These are phyloP conservation scores for Oncopeltus fasciatus DNA, from an alignment of 1,140 invertebrate species.

Conservation along the genomic window DNA sequence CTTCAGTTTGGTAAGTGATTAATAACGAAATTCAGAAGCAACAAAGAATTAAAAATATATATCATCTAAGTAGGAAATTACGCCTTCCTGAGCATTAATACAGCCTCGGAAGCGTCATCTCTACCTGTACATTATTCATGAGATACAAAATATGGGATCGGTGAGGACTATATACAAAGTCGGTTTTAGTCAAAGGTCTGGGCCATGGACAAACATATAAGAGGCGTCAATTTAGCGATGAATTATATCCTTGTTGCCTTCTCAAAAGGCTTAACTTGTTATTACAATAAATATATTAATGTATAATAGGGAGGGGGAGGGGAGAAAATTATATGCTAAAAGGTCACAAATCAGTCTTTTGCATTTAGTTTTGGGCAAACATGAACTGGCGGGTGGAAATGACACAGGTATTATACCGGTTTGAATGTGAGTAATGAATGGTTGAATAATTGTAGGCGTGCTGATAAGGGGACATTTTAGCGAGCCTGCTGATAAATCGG, in stretches of 20 bases:
- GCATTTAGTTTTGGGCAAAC: neutral
- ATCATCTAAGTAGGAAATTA: too few species aligned
- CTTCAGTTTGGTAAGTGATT: too few species aligned
- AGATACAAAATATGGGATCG: too few species aligned
- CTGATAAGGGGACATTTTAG: neutral
- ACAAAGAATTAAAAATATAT: too few species aligned
- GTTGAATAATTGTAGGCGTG: neutral
- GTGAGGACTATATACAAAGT: too few species aligned
- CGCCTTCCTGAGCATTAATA: too few species aligned
- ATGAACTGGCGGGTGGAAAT: neutral
- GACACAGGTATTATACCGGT: slow-evolving; percentile 3
- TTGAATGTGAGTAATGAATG: slow-evolving; percentile 1
- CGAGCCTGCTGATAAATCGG: neutral
- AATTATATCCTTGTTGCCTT: neutral
- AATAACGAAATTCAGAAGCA: too few species aligned
- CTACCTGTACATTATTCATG: too few species aligned
- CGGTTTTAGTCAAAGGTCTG: too few species aligned
- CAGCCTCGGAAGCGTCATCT: too few species aligned
- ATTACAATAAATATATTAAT: neutral
- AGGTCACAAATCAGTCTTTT: slow-evolving; percentile 1
- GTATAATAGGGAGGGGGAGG: neutral
- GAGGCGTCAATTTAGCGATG: neutral
- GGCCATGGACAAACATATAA: neutral
- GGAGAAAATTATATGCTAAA: neutral
- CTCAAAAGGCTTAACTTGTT: neutral